Evolutionary conservation across 2,888 invertebrate genomes (phyloP).

Genomic region (Tinea pellionella): DNA sequence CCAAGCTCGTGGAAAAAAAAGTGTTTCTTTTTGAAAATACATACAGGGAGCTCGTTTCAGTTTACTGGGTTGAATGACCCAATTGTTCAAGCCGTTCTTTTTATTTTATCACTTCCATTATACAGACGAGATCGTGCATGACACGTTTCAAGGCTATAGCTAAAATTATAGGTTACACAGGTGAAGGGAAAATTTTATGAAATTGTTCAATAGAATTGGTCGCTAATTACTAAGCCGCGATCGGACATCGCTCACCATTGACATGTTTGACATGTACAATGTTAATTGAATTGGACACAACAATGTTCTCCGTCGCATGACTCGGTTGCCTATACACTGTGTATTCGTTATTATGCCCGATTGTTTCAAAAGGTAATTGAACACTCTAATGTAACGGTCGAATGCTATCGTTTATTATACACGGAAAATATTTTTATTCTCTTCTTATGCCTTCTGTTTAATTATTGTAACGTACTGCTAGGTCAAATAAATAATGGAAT

Average conservation of each 20-base stretch:
- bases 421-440: background rate
- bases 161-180: background rate
- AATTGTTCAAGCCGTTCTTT: background rate
- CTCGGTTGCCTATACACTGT: slow-evolving; percentile 3
- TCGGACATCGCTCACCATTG: background rate
- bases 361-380: slow-evolving; percentile 33
- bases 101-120: slow-evolving; percentile 2
- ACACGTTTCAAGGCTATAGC: background rate
- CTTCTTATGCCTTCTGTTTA: background rate
- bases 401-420: background rate
- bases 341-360: slow-evolving; percentile 52
- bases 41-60: background rate
- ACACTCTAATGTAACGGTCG: background rate
- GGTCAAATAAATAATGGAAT: too few relatives aligned
- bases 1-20: background rate
- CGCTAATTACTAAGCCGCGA: slow-evolving; percentile 7
- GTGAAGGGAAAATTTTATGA: background rate
- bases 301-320: slow-evolving; percentile 28
- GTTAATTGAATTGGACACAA: slow-evolving; percentile 56
- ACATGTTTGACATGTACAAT: slow-evolving; percentile 41
- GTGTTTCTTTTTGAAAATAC: background rate
- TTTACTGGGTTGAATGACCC: slow-evolving; percentile 3
- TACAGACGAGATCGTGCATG: background rate
- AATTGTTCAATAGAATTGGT: background rate
- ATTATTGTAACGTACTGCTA: too few relatives aligned